Conservation (phyloP, 2,888 invertebrate genomes). For the Tineola bisselliella region DNA sequence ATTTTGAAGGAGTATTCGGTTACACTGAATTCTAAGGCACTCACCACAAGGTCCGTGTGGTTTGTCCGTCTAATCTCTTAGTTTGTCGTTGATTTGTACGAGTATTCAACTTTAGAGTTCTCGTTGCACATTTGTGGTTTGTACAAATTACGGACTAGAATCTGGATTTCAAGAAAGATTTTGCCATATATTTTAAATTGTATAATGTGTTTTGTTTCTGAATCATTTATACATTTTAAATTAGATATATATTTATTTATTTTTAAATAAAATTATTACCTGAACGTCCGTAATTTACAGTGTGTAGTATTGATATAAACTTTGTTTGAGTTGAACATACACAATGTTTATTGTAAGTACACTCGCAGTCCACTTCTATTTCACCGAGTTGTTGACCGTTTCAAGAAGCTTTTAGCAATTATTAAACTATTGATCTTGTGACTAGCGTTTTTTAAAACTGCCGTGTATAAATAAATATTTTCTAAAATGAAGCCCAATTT, state of each 20-base stretch:
- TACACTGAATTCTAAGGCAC: background rate
- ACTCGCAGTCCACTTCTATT: background rate
- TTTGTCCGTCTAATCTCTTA: background rate
- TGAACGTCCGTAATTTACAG: no score
- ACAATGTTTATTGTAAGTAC: background rate
- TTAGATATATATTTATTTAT: no score
- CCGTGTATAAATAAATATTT: background rate
- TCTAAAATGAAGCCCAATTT: background rate
- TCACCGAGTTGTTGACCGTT: background rate
- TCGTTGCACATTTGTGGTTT: background rate
- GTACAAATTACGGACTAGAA: background rate
- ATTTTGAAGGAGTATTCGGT: background rate
- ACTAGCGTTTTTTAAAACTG: background rate
- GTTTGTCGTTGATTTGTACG: background rate
- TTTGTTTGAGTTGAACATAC: background rate
- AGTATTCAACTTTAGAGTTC: background rate
- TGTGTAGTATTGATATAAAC: no score
- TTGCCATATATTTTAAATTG: no score
- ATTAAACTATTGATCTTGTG: background rate
- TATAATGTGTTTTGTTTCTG: no score
- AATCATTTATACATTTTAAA: no score
- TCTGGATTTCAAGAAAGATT: no score
- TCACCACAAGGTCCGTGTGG: background rate
- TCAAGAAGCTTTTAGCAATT: background rate
- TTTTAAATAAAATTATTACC: no score